These are phyloP conservation scores for Laspeyria flexula DNA, from an alignment of 2,888 invertebrate genomes.

Conservation along the genomic window DNA sequence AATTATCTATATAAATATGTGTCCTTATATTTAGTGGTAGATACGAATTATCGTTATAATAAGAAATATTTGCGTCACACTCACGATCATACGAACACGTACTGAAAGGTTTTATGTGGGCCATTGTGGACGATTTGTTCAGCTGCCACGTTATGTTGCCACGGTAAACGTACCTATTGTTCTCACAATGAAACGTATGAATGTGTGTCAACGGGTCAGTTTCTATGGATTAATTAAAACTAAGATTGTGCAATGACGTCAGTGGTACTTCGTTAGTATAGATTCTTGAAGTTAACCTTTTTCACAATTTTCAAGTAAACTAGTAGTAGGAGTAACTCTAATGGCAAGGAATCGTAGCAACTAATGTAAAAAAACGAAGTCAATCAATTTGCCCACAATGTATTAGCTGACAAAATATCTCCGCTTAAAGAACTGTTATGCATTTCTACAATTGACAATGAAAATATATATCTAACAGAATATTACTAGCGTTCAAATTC, in stretches of 20 bases:
- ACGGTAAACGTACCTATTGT: constrained; percentile 40
- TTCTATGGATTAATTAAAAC: constrained; percentile 48
- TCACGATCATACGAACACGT: constrained; percentile 19
- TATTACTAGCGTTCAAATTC: no score
- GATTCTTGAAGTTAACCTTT: not conserved
- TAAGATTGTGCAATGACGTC: constrained; percentile 39
- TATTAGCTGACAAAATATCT: no score
- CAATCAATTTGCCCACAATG: no score
- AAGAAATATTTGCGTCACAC: constrained; percentile 31
- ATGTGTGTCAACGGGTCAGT: constrained; percentile 56
- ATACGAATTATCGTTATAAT: not conserved
- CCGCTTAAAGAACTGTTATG: no score
- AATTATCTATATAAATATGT: not conserved
- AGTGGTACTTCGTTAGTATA: constrained; percentile 19
- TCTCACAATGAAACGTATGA: constrained; percentile 33
- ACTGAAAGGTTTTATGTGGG: constrained; percentile 30
- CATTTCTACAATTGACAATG: no score
- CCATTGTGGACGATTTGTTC: constrained; percentile 46
- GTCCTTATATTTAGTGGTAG: not conserved
- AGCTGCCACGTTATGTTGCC: constrained; percentile 39
- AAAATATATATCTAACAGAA: no score
- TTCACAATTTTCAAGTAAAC: no score
- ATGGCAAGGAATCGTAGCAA: no score
- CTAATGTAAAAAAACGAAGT: no score
- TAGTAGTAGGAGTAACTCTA: no score